Base-by-base conservation (phyloP, 2,113 vertebrate genomes). In the Hystrix cristata region DNA sequence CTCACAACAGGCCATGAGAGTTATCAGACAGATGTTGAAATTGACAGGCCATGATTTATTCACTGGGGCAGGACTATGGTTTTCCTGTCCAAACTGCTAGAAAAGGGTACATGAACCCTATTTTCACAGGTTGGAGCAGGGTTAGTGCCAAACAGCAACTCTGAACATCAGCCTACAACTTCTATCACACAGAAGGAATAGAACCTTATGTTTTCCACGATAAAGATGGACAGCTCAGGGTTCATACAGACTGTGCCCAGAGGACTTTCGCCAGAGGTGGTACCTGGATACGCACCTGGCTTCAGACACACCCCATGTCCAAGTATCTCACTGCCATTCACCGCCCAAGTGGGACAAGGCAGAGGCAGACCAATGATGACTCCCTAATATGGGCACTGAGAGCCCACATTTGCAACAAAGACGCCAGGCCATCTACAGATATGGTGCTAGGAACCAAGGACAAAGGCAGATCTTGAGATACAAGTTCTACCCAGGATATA, bases 401-500 rank as follows among this genome's bases (percentile, higher is more conserved):
- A 65, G 38, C 19, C 71, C 64, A 59, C 15, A 23, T 62, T 1
- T 87, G 31, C 43, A 80, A 53, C 25, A 87, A 69, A 93, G 38
- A 71, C 18, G 19, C 31, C 25, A 72, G 79, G 21, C 7, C 60
- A 79, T n/a, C 6, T 38, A 72, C n/a, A 57, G 21, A 79, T 16
- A 71, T 2, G 43, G 14, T 48, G 0, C 94, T 27, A 53, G 55
- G 15, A 85, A 69, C 31, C 13, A 82, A 82, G 9, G 29, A 43
- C 60, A 85, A 97, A 94, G 59, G 18, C 13, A 85, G 16, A 62
- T 55, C 12, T 82, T 65, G 72, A 43, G 25, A 94, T 62, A 91
- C 19, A 96, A 53, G 90, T n/a, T 69, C 89, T 72, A 65, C n/a
- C 62, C 29, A 12, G 16, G 19, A 85, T 16, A 34, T 11, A 90